Conservation (phyloP, 2,888 invertebrate species). For the Heliconius aoede region DNA sequence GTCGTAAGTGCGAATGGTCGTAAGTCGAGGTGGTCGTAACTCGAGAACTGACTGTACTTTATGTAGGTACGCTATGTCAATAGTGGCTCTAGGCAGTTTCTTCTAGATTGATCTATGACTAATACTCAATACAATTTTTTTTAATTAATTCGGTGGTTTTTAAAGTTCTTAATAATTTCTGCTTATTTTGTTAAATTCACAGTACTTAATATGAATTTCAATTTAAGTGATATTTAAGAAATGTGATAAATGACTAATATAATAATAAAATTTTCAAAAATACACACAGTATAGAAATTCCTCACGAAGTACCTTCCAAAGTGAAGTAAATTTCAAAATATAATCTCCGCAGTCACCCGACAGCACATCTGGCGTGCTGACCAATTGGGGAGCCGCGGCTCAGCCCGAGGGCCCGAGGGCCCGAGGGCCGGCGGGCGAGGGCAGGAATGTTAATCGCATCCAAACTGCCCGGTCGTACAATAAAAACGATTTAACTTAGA, state of each 20-base stretch:
- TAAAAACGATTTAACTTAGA: conserved; percentile 55
- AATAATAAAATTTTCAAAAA: background rate
- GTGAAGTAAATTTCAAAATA: conserved; percentile 28
- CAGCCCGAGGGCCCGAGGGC: conserved; percentile 63
- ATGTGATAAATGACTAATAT: background rate
- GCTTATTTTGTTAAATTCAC: background rate
- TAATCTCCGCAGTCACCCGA: conserved; percentile 23
- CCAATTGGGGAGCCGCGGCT: conserved; percentile 31
- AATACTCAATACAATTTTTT: background rate
- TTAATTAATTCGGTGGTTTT: background rate
- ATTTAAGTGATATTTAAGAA: no score
- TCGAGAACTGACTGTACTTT: no score
- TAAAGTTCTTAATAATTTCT: background rate
- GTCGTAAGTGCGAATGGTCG: no score
- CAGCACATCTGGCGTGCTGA: conserved; percentile 30
- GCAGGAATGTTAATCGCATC: conserved; percentile 82
- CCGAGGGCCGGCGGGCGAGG: conserved; percentile 74
- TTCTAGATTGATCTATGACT: conserved; percentile 19
- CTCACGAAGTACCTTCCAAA: background rate
- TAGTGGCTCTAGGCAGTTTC: conserved; percentile 17
- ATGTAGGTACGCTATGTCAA: no score
- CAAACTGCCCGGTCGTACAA: conserved; percentile 65
- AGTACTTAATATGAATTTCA: no score
- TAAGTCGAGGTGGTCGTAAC: no score
- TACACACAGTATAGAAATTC: background rate